Base-by-base conservation (phyloP, 1,140 invertebrate genomes). In the Physella acuta region DNA sequence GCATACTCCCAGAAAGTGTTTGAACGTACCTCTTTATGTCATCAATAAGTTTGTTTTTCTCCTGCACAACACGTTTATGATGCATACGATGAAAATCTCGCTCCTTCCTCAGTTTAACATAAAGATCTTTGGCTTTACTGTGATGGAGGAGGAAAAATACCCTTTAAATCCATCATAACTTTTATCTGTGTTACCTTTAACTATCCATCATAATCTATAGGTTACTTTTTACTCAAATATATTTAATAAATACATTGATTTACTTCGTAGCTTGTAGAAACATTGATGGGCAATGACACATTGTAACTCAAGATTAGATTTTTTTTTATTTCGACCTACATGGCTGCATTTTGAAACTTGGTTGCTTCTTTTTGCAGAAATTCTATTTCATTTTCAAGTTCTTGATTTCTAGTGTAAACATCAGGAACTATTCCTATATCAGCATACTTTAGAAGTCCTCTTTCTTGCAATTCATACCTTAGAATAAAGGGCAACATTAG, bases 31-130 rank as follows among this genome's bases (percentile, higher is more conserved):
- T 79, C 71, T 84, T 84, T 44, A 85, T 76, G 55, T 84, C 82
- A 67, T 78, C 82, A 24, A 85, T 81, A 0, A 86, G 76, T 61
- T 79, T 80, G 59, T 85, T 84, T 70, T 85, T 86, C 73, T 86
- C 85, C 73, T 85, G 84, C 3, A 84, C 82, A 51, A 86, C 79
- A 28, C 85, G 73, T 68, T 82, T 82, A 69, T 86, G 85, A 73
- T 85, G 82, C 82, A 85, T 84, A 33, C 83, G 76, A 67, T 86
- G 85, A 68, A 82, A 85, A 65, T 86, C 85, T 60, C 85, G 72
- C 63, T 86, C 83, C 68, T 85, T 85, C 53, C 83, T 76, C 56
- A 86, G 72, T 51, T 85, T 85, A 28, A 84, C 79, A 76, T 82
- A 85, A 0, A 77, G 77, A 62, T 86, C 85, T 70, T 84, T 85